phyloP scores from a whole-genome alignment of 2,797 vertebrate genomes.

The Notoglanidium macrostoma region DNA sequence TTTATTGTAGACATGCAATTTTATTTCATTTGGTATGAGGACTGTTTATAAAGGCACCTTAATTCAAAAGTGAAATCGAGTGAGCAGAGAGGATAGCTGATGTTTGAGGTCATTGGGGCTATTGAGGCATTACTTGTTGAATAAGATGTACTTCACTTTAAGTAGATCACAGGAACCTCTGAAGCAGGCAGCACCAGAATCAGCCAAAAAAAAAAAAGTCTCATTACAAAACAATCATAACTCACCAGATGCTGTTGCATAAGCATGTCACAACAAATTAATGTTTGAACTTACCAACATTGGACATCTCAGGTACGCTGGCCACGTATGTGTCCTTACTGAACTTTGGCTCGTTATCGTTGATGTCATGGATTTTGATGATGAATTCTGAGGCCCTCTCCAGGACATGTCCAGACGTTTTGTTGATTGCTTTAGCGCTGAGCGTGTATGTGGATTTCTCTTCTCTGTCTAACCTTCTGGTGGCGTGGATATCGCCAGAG shows the following conservation, averaged over 20 bases:
- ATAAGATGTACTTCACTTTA: slow-evolving; percentile 35
- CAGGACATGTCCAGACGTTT: slow-evolving; percentile 86
- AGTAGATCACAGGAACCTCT: slow-evolving; percentile 29
- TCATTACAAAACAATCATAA: slow-evolving; percentile 5
- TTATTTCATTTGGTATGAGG: slow-evolving; percentile 1
- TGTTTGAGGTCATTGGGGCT: slow-evolving; percentile 24
- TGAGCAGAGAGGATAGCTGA: slow-evolving; percentile 23
- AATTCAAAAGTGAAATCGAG: slow-evolving; percentile 21
- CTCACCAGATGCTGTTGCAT: neutral
- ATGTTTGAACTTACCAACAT: slow-evolving; percentile 84
- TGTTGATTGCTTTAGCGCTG: slow-evolving; percentile 90
- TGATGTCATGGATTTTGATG: slow-evolving; percentile 98
- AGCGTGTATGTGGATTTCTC: slow-evolving; percentile 92
- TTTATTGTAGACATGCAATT: slow-evolving; percentile 28
- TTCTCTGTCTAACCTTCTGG: slow-evolving; percentile 94
- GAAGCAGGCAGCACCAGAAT: neutral
- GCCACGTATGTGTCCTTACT: slow-evolving; percentile 87
- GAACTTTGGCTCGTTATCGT: slow-evolving; percentile 96
- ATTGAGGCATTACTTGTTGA: slow-evolving; percentile 27
- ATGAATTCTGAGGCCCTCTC: slow-evolving; percentile 96
- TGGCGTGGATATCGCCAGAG: slow-evolving; percentile 95
- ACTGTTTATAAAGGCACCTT: slow-evolving; percentile 29
- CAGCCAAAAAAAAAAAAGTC: slow-evolving; percentile 8
- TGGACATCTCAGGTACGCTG: slow-evolving; percentile 94
- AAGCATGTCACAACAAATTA: neutral